Evolutionary conservation across 2,888 invertebrate species (phyloP).

Genomic region (Eretmocerus hayati): DNA sequence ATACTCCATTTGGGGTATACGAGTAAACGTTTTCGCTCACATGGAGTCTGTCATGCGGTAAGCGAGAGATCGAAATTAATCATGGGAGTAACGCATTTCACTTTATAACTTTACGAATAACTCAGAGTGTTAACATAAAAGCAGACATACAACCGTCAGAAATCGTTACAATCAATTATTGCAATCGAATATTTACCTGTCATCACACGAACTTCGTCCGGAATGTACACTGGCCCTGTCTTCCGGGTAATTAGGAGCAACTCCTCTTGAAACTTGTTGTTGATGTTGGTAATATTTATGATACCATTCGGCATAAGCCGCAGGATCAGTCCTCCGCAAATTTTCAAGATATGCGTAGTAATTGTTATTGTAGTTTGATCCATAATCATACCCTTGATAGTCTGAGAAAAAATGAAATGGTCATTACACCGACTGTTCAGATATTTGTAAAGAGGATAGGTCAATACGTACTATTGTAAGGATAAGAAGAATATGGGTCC

Average conservation of each 20-base stretch:
- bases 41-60: conserved; percentile 40
- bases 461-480: conserved; percentile 34
- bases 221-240: conserved; percentile 76
- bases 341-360: conserved; percentile 72
- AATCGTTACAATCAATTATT: not conserved
- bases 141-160: too few species aligned
- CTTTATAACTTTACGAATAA: too few species aligned
- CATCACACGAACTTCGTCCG: conserved; percentile 74
- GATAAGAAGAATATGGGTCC: conserved; percentile 38
- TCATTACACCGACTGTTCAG: not conserved
- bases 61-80: conserved; percentile 26
- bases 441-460: not conserved
- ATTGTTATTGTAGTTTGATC: conserved; percentile 37
- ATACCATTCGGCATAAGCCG: conserved; percentile 72
- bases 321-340: conserved; percentile 68
- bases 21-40: conserved; percentile 39
- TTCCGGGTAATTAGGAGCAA: conserved; percentile 48
- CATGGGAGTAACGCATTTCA: too few species aligned
- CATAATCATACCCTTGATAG: conserved; percentile 38
- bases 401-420: conserved; percentile 23
- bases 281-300: conserved; percentile 57
- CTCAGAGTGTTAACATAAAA: too few species aligned
- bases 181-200: conserved; percentile 47
- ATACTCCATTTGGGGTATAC: conserved; percentile 39
- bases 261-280: conserved; percentile 33